Evolutionary conservation across 2,888 invertebrate genomes (phyloP), one percentile per base, ranked within the genome.

Genomic region (Auanema freiburgensis): DNA sequence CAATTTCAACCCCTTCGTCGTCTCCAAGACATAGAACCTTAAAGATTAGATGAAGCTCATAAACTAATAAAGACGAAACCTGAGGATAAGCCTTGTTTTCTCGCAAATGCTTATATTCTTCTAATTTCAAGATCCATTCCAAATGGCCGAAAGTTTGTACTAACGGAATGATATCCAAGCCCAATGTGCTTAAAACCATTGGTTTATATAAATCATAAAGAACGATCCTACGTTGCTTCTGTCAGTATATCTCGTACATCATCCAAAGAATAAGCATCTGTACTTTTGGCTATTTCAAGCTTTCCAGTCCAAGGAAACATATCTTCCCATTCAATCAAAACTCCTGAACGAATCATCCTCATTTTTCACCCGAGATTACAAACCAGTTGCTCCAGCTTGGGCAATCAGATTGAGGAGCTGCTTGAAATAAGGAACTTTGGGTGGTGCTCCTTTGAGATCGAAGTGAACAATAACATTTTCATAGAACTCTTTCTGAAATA

Each of bases 111-210:
- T 87, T 85, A 79, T 89, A 91, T 60, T 89, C 86, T 40, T 88
- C 84, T 24, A 90, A 86, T 81, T 92, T 92, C 54, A 92, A 85
- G 0, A 89, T 88, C 85, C 90, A 90, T 84, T 92, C 92, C 85
- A 92, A 85, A 83, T 92, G 92, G 0, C 91, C 92, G 84, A 92
- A 92, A 0, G 91, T 91, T 85, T 91, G 92, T n/a, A 92, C 86
- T 57, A 92, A 84, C 0, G 92, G 92, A 74, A 92, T 90, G 0
- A 91, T 88, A 67, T 88, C 88, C 1, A 92, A 86, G 86, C 21
- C 86, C 10, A 75, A 58, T 4, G 49, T 80, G 33, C 84, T 83
- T 0, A 90, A 58, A 12, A 33, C 33, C 3, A 33, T 33, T 8
- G 4, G 33, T 33, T 33, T 33, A 8, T 33, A 33, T 33, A 33